Evolutionary conservation across 2,797 vertebrate species (phyloP), one percentile per base, ranked within the genome.

Genomic region (Artibeus jamaicensis): DNA sequence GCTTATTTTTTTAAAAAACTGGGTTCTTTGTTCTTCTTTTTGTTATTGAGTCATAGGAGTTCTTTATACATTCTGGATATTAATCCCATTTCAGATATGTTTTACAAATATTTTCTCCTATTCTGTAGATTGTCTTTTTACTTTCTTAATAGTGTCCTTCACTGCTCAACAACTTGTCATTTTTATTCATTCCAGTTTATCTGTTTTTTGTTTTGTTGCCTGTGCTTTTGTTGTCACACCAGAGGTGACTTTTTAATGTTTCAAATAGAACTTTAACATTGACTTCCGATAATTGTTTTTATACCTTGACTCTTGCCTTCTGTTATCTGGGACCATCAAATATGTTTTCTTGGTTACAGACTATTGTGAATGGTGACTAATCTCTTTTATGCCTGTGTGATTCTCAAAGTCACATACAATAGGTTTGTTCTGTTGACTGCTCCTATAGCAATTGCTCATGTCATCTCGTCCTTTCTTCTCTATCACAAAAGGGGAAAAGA

Each of bases 271-370:
- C 1, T 79, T 87, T 83, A 87, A 68, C 46, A 71, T 70, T 92
- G 50, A 89, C 39, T 93, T 93, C 24, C 19, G 77, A 55, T 53
- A 22, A 79, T 79, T 86, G 50, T 50, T 92, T 86, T 93, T 93
- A 81, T 5, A 65, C 65, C 11, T 95, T 85, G 37, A 12, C 55
- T 89, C 46, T 39, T 90, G 10, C 82, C 42, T 90, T 91, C 65
- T 82, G 50, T 53, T 78, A 88, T 92, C 46, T 57, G 21, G 82
- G 76, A n/a, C 55, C 65, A 81, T 96, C 57, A 84, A 26, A 42
- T 74, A 46, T 73, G 10, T 55, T 89, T 62, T 68, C 68, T 92
- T 89, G 55, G 65, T 67, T 89, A 71, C 2, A 53, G 86, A 44
- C 3, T 81, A 10, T 39, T n/a, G 8, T 70, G 48, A 44, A 53